Base-by-base conservation (phyloP, 2,888 invertebrate species). In the Corythucha ciliata region DNA sequence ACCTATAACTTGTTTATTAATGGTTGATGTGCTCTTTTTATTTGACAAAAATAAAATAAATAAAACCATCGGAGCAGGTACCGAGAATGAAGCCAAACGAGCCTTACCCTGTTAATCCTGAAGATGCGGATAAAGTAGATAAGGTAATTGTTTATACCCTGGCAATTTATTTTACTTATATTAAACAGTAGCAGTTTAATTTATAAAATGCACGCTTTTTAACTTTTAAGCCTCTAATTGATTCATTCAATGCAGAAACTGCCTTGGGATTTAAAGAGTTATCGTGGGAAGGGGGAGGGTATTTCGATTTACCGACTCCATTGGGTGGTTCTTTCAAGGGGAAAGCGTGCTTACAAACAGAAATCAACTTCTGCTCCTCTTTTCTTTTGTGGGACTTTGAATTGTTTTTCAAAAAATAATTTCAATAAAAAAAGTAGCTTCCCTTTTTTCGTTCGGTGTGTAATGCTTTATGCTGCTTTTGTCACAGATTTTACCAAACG, bases 401-500 rank as follows among this genome's bases (percentile, higher is more conserved):
- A n/a, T n/a, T n/a, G n/a, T n/a, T n/a, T 10, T 29, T 29, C 10
- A 10, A 29, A 29, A 29, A 29, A n/a, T n/a, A n/a, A n/a, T n/a
- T n/a, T n/a, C n/a, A n/a, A n/a, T n/a, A n/a, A n/a, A n/a, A n/a
- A n/a, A n/a, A n/a, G n/a, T n/a, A n/a, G n/a, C n/a, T n/a, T n/a
- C n/a, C n/a, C n/a, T n/a, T n/a, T n/a, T n/a, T n/a, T n/a, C n/a
- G n/a, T 48, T 49, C 27, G 49, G 39, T 52, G 55, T 56, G 47
- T 56, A 56, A 56, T 56, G 55, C 44, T 45, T 54, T 58, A 53
- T 58, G 61, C 59, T 61, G 59, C 59, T 60, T 60, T 61, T 61
- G 59, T 74, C 72, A 68, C 80, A 86, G 83, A 83, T 92, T 68
- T 72, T 96, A 67, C 77, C 81, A 67, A 88, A 88, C 69, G 86